phyloP scores from a whole-genome alignment of 2,113 vertebrate species.

The Ursus arctos region DNA sequence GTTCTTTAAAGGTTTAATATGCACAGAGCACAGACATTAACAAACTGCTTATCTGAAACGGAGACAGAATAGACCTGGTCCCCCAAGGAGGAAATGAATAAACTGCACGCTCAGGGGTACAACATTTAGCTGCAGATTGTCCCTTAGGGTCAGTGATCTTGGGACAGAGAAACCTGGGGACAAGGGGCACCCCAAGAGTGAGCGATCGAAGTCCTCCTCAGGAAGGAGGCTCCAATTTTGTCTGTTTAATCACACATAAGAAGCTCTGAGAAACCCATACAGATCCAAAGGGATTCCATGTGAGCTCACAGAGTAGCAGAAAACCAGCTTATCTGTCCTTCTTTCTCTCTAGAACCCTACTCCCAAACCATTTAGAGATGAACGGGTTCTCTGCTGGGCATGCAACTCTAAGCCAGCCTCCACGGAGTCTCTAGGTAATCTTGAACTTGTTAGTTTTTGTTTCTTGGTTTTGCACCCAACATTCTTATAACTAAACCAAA shows the following conservation, averaged over 20 bases:
- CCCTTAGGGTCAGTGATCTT: rapidly evolving
- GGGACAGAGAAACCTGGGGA: not conserved
- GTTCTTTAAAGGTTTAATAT: not conserved
- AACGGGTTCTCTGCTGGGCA: not conserved
- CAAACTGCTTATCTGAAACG: not conserved
- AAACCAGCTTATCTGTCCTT: not conserved
- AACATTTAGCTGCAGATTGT: rapidly evolving
- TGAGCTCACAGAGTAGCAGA: not conserved
- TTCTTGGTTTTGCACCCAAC: not conserved
- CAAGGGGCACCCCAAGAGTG: not conserved
- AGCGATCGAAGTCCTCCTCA: not conserved
- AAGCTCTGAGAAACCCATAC: not conserved
- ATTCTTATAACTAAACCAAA: not conserved
- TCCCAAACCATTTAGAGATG: not conserved
- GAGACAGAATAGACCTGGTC: not conserved
- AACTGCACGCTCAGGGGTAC: rapidly evolving
- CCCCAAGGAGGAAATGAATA: not conserved
- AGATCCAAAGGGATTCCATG: not conserved
- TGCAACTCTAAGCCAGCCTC: not conserved
- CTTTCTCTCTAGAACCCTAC: not conserved
- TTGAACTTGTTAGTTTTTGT: not conserved
- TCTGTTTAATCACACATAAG: not conserved
- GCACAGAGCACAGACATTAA: not conserved
- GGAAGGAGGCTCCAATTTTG: not conserved
- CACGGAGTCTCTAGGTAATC: not conserved